These are phyloP conservation scores for Epicauta chinensis DNA, from an alignment of 1,140 invertebrate species.

Conservation along the genomic window DNA sequence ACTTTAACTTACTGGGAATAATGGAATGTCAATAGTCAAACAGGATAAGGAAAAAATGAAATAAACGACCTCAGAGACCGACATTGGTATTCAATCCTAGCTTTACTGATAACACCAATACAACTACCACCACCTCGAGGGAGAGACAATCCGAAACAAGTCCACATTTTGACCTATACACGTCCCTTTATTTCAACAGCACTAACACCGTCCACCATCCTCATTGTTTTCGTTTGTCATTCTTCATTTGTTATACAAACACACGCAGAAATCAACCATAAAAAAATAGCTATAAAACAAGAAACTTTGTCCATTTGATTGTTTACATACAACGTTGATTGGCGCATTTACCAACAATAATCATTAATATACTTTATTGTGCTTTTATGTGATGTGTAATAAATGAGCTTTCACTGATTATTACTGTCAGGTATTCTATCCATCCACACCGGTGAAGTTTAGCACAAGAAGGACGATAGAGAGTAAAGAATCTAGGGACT, in stretches of 20 bases:
- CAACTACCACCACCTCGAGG: slow-evolving; percentile 11
- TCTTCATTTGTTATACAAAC: slow-evolving; percentile 15
- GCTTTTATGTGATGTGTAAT: too few species aligned
- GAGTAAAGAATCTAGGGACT: slow-evolving; percentile 3
- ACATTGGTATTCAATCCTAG: slow-evolving; percentile 27
- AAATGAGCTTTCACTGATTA: too few species aligned
- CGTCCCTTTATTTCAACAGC: slow-evolving; percentile 9
- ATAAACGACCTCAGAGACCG: slow-evolving; percentile 24
- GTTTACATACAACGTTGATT: too few species aligned
- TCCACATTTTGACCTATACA: slow-evolving; percentile 13
- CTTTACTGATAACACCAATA: slow-evolving; percentile 13
- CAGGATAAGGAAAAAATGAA: slow-evolving; percentile 21
- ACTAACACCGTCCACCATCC: not conserved
- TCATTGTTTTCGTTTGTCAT: slow-evolving; percentile 13
- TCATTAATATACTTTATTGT: too few species aligned
- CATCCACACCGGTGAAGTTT: too few species aligned
- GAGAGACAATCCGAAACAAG: slow-evolving; percentile 21
- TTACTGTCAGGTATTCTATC: too few species aligned
- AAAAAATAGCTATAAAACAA: not conserved
- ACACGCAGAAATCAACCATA: slow-evolving; percentile 15
- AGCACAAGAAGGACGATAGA: not conserved
- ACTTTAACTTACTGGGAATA: slow-evolving; percentile 10
- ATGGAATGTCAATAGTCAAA: slow-evolving; percentile 27
- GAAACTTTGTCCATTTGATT: too few species aligned
- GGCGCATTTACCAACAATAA: too few species aligned